A percentile compares a stretch with the other conserved stretches of the same genome.
phyloP scores from a whole-genome alignment of 2,113 vertebrate species.

The Carassius auratus region DNA sequence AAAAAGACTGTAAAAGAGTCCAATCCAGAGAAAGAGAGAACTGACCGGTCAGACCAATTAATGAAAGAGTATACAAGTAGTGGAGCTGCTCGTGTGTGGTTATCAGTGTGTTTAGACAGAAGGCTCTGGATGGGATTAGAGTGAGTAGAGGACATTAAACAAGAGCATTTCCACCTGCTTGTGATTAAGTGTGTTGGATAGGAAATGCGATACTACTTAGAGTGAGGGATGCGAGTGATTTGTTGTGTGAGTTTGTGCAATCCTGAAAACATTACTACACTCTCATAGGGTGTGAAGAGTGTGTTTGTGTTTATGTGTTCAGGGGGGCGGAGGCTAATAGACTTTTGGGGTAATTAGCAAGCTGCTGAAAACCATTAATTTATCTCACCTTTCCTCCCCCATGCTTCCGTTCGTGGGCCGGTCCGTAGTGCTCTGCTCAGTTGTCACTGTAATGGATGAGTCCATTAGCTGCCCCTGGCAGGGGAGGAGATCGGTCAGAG shows the following conservation, averaged over 20 bases:
- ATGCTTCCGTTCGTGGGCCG: background rate
- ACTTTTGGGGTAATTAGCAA: constrained; percentile 50
- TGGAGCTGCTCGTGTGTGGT: background rate
- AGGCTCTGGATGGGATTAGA: constrained; percentile 6
- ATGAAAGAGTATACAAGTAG: background rate
- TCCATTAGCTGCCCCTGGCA: constrained; percentile 58
- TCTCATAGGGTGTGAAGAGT: background rate
- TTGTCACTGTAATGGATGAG: constrained; percentile 63
- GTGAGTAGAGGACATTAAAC: background rate
- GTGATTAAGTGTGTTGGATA: background rate
- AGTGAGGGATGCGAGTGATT: background rate
- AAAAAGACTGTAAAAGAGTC: background rate
- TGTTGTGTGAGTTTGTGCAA: background rate
- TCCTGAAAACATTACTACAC: constrained; percentile 12
- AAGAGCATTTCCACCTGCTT: constrained; percentile 18
- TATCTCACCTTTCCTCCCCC: constrained; percentile 13
- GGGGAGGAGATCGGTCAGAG: constrained; percentile 58
- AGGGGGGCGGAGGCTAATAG: constrained; percentile 23
- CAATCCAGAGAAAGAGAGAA: background rate
- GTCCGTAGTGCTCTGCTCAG: constrained; percentile 24
- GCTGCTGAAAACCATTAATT: constrained; percentile 43
- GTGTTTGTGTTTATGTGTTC: constrained; percentile 30
- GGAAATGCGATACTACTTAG: background rate
- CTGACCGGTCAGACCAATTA: constrained; percentile 18
- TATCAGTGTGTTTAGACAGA: constrained; percentile 21